Percentiles rank a stretch among this genome's conserved stretches.
phyloP scores from a whole-genome alignment of 2,888 invertebrate species.

The Hoplodrina ambigua region DNA sequence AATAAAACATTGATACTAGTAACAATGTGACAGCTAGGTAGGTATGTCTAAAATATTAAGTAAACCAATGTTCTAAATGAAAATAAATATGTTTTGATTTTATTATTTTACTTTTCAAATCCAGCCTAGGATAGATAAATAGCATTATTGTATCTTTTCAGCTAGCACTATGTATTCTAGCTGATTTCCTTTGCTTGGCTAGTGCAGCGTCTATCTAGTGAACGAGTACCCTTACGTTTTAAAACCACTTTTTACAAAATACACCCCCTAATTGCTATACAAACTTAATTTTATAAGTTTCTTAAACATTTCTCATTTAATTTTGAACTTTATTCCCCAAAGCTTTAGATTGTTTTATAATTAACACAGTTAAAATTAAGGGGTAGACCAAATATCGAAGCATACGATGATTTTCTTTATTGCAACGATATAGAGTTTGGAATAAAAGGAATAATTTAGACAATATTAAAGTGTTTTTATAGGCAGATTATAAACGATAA shows the following conservation, averaged over 20 bases:
- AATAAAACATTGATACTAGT: too few species aligned
- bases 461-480: constrained; percentile 32
- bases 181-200: background rate
- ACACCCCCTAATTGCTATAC: constrained; percentile 63
- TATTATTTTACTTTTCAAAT: too few species aligned
- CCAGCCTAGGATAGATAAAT: too few species aligned
- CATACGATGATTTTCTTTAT: constrained; percentile 50
- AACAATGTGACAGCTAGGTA: too few species aligned
- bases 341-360: constrained; percentile 5
- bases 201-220: constrained; percentile 14
- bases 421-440: constrained; percentile 47
- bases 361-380: background rate
- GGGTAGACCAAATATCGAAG: constrained; percentile 8
- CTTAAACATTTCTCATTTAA: constrained; percentile 15
- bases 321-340: constrained; percentile 21
- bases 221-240: constrained; percentile 33
- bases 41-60: too few species aligned
- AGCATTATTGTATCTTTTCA: background rate
- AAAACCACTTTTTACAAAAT: constrained; percentile 58
- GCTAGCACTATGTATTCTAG: background rate
- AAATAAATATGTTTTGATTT: too few species aligned
- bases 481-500: constrained; percentile 54
- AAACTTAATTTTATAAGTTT: constrained; percentile 39
- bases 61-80: too few species aligned
- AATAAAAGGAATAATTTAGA: constrained; percentile 25